A percentile compares a stretch with the other conserved stretches of the same genome.
Evolutionary conservation across 2,113 vertebrate species (phyloP).

Genomic region (Ancistrus triradiatus): DNA sequence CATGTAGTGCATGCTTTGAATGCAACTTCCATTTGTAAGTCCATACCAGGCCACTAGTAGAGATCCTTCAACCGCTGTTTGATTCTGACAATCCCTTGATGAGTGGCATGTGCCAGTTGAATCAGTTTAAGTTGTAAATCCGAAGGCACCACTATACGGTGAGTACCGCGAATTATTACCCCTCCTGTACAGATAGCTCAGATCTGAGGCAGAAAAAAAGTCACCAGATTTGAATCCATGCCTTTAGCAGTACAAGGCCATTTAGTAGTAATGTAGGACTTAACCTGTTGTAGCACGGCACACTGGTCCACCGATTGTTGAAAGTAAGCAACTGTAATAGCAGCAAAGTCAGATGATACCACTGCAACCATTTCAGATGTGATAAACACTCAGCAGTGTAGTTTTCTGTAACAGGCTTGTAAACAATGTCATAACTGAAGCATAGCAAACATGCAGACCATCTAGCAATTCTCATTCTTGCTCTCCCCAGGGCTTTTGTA

Average conservation of each 20-base stretch:
- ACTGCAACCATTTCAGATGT: not conserved
- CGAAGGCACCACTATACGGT: not conserved
- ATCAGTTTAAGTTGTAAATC: not conserved
- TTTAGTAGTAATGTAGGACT: too few relatives aligned
- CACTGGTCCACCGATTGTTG: too few relatives aligned
- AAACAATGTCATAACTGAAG: too few relatives aligned
- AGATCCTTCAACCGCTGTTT: not conserved
- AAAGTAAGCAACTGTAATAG: not conserved
- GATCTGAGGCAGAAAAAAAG: not conserved
- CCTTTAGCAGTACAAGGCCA: too few relatives aligned
- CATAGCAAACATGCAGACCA: too few relatives aligned
- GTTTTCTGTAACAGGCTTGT: too few relatives aligned
- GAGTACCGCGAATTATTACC: too few relatives aligned
- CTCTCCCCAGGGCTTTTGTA: too few relatives aligned
- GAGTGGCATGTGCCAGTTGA: slow-evolving; percentile 8
- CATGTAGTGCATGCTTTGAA: slow-evolving; percentile 1
- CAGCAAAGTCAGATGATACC: too few relatives aligned
- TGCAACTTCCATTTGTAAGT: not conserved
- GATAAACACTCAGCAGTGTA: not conserved
- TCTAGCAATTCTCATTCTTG: too few relatives aligned
- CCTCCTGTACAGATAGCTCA: not conserved
- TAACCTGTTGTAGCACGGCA: too few relatives aligned
- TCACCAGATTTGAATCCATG: not conserved
- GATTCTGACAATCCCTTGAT: slow-evolving; percentile 14
- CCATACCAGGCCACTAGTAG: slow-evolving; percentile 14